Percentiles rank a stretch among this genome's conserved stretches.
Conservation (phyloP, 1,140 invertebrate genomes). For the Lepidostoma basale region DNA sequence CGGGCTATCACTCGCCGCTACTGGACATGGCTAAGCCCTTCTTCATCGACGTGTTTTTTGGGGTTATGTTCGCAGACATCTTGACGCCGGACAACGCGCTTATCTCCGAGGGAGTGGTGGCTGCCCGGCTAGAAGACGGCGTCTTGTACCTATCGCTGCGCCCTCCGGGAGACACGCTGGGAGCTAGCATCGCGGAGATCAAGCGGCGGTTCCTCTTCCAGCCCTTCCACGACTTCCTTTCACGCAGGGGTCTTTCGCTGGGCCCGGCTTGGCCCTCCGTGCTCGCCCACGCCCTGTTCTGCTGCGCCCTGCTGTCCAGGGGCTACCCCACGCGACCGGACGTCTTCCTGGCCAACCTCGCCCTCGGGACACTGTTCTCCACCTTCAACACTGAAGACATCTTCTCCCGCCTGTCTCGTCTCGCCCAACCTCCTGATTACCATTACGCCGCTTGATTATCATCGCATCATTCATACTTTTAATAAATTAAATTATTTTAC, state of each 20-base stretch:
- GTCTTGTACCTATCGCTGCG: not conserved
- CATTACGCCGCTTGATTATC: too few relatives aligned
- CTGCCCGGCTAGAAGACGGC: not conserved
- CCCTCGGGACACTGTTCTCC: not conserved
- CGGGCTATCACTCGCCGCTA: not conserved
- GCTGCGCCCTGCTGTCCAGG: not conserved
- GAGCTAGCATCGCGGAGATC: not conserved
- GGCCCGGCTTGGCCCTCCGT: not conserved
- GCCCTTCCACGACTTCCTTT: not conserved
- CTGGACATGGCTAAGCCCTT: not conserved
- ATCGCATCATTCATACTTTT: too few relatives aligned
- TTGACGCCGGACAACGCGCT: not conserved
- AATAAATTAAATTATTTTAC: too few relatives aligned
- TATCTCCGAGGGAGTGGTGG: not conserved
- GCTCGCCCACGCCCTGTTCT: not conserved
- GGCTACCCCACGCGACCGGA: not conserved
- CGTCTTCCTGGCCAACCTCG: not conserved
- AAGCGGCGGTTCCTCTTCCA: not conserved
- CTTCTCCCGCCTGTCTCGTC: too few relatives aligned
- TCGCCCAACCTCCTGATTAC: too few relatives aligned
- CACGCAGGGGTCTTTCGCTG: not conserved
- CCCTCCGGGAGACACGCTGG: not conserved
- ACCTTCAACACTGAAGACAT: too few relatives aligned
- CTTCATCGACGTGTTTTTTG: not conserved
- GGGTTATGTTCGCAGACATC: not conserved